phyloP scores from a whole-genome alignment of 2,113 vertebrate genomes.

The Solenodon paradoxus region DNA sequence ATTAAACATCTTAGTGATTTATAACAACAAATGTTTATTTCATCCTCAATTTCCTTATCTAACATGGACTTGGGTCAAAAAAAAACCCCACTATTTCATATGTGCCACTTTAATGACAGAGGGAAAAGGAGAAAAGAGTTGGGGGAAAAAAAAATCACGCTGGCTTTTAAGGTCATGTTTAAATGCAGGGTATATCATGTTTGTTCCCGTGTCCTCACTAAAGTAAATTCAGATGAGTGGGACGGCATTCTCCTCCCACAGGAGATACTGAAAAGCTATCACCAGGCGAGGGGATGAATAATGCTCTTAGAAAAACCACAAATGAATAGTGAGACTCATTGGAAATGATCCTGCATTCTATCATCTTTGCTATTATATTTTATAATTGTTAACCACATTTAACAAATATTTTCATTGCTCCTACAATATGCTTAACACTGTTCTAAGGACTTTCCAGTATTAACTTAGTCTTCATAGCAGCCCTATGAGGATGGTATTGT shows the following conservation, averaged over 20 bases:
- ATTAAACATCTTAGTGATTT: background rate
- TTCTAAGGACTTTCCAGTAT: background rate
- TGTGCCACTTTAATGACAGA: background rate
- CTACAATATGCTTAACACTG: background rate
- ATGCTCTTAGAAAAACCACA: background rate
- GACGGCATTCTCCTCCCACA: accelerated
- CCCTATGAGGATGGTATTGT: background rate
- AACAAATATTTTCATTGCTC: background rate
- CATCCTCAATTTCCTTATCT: background rate
- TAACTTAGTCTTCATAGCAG: background rate
- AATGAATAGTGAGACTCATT: background rate
- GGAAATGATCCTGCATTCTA: background rate
- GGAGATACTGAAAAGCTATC: background rate
- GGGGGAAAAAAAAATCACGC: background rate
- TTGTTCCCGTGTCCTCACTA: background rate
- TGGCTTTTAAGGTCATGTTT: background rate
- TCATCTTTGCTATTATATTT: background rate
- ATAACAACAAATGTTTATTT: background rate
- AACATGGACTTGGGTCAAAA: background rate
- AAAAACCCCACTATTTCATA: background rate
- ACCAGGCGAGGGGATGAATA: background rate
- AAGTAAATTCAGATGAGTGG: background rate
- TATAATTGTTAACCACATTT: background rate
- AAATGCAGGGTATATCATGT: background rate
- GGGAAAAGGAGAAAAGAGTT: background rate